Percentiles rank a stretch among this genome's conserved stretches.
phyloP scores from a whole-genome alignment of 1,140 invertebrate species.

The Alviniconcha marisindica region DNA sequence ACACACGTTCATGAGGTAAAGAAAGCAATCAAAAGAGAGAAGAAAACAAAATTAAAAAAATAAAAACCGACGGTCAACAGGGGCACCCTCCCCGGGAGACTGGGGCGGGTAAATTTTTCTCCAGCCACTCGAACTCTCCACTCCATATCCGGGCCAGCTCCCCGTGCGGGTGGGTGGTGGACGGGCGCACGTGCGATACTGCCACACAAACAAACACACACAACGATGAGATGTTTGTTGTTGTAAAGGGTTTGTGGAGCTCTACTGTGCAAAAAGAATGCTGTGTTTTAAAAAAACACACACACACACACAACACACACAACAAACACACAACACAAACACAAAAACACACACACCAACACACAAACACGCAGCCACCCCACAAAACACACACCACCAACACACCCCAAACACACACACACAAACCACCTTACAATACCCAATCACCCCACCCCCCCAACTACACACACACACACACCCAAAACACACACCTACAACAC shows the following conservation, averaged over 20 bases:
- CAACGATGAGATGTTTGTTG: no score
- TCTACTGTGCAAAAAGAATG: no score
- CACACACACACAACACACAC: no score
- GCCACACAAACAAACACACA: constrained; percentile 5
- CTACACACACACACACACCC: neutral
- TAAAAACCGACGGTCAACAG: no score
- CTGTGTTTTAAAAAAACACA: no score
- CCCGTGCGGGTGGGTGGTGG: constrained; percentile 47
- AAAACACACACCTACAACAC: neutral
- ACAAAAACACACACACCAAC: neutral
- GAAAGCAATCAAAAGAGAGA: no score
- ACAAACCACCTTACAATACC: no score
- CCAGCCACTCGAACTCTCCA: constrained; percentile 68
- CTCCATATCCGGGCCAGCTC: constrained; percentile 53
- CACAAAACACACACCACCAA: neutral
- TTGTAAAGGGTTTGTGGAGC: no score
- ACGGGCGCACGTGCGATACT: constrained; percentile 60
- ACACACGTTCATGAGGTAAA: neutral
- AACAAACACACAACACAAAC: neutral
- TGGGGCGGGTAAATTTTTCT: no score
- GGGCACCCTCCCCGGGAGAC: no score
- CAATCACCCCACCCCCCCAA: no score
- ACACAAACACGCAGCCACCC: neutral
- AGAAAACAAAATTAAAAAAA: no score
- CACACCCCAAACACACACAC: neutral